Percentiles rank a stretch among this genome's conserved stretches.
These are phyloP conservation scores for Hemibagrus guttatus DNA, from an alignment of 2,797 vertebrate species.

Conservation along the genomic window DNA sequence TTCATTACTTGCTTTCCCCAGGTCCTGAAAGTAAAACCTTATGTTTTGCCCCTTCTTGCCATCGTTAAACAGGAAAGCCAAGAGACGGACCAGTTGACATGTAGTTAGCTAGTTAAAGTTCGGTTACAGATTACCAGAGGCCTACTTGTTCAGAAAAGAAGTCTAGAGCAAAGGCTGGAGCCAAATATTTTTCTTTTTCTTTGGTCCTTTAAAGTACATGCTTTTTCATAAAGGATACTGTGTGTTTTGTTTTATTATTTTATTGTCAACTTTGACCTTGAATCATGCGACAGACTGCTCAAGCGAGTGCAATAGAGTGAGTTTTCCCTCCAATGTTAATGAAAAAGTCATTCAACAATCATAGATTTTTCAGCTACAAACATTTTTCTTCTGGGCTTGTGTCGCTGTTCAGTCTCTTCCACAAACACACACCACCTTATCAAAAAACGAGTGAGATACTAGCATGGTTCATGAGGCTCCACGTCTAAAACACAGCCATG, in stretches of 20 bases:
- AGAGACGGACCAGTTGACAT: conserved; percentile 1
- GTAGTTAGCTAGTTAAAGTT: conserved; percentile 10
- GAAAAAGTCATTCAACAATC: background rate
- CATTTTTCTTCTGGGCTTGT: background rate
- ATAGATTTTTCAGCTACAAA: background rate
- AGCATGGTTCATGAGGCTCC: background rate
- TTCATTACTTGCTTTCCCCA: conserved; percentile 31
- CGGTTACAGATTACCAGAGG: background rate
- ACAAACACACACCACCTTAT: background rate
- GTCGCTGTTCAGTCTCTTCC: background rate
- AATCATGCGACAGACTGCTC: background rate
- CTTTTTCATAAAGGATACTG: background rate
- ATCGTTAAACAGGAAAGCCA: conserved; percentile 7
- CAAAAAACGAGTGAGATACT: conserved; percentile 19
- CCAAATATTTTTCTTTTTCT: background rate
- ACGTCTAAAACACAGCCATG: background rate
- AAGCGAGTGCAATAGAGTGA: background rate
- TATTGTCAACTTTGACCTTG: background rate
- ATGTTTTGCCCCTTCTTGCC: conserved; percentile 18
- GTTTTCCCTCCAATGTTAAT: background rate
- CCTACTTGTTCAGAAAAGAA: background rate
- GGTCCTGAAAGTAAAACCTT: conserved; percentile 37
- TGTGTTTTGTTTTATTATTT: background rate
- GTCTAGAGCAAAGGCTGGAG: background rate
- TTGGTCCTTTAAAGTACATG: background rate